These are phyloP conservation scores for Dolichoris vasculosae DNA, from an alignment of 1,140 invertebrate genomes.

Conservation along the genomic window DNA sequence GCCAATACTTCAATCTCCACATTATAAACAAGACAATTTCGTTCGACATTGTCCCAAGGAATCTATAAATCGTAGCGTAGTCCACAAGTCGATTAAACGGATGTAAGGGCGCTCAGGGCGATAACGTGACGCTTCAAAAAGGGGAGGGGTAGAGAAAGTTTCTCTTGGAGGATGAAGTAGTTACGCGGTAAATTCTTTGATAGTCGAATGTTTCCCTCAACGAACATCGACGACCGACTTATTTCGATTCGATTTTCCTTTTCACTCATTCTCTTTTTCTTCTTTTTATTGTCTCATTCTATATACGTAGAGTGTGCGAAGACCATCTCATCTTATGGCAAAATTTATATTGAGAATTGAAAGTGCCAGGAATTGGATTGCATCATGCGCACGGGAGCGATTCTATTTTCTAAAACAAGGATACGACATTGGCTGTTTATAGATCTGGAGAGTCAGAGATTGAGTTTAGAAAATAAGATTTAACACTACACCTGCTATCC, in stretches of 20 bases:
- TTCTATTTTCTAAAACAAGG: conserved; percentile 60
- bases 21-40: conserved; percentile 69
- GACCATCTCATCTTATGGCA: not conserved
- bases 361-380: conserved; percentile 63
- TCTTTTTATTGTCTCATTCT: conserved; percentile 23
- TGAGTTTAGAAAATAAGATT: conserved; percentile 67
- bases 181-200: not conserved
- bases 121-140: not conserved
- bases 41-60: conserved; percentile 61
- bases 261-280: conserved; percentile 38
- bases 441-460: conserved; percentile 51
- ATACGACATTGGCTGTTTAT: conserved; percentile 63
- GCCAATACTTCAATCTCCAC: not conserved
- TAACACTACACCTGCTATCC: conserved; percentile 37
- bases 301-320: not conserved
- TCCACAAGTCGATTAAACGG: conserved; percentile 62
- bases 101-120: conserved; percentile 9
- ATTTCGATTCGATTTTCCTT: conserved; percentile 52
- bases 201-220: conserved; percentile 67
- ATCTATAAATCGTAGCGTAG: conserved; percentile 67
- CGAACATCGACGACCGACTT: conserved; percentile 62
- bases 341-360: conserved; percentile 58
- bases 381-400: conserved; percentile 52
- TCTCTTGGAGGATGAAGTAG: not conserved
- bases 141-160: not conserved